A percentile compares a stretch with the other conserved stretches of the same genome.
Conservation (phyloP, 2,113 vertebrate species). For the Ciconia boyciana region DNA sequence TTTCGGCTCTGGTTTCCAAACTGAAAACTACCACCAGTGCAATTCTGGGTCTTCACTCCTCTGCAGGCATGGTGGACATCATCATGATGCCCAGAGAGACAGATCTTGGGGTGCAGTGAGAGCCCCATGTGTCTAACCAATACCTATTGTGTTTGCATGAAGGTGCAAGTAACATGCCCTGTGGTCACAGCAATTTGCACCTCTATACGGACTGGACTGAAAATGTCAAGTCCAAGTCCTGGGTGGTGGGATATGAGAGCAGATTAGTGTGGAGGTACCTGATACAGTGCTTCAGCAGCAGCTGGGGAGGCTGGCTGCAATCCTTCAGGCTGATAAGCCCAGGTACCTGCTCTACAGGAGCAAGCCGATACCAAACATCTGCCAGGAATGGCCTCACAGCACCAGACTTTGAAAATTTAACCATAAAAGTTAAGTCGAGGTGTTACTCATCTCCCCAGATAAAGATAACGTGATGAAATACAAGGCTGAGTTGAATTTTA, state of each 20-base stretch:
- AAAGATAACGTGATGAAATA: not conserved
- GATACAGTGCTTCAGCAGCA: not conserved
- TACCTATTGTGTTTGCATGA: not conserved
- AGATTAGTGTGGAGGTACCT: not conserved
- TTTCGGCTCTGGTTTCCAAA: not conserved
- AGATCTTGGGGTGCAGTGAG: not conserved
- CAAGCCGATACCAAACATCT: not conserved
- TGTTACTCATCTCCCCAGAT: not conserved
- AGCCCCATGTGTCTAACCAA: not conserved
- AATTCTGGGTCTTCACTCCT: not conserved
- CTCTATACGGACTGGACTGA: fast-evolving
- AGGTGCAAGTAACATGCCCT: not conserved
- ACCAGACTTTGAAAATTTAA: not conserved
- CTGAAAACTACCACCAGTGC: not conserved
- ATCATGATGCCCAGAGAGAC: not conserved
- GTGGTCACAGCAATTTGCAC: not conserved
- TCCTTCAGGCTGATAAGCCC: not conserved
- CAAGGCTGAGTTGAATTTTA: not conserved
- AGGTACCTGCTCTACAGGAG: not conserved
- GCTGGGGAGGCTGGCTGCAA: not conserved
- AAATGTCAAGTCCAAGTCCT: not conserved
- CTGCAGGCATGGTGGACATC: not conserved
- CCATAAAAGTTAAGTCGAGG: not conserved
- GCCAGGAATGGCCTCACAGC: not conserved
- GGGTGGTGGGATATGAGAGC: not conserved